phyloP scores from a whole-genome alignment of 2,113 vertebrate species.

The Dicaeum eximium region DNA sequence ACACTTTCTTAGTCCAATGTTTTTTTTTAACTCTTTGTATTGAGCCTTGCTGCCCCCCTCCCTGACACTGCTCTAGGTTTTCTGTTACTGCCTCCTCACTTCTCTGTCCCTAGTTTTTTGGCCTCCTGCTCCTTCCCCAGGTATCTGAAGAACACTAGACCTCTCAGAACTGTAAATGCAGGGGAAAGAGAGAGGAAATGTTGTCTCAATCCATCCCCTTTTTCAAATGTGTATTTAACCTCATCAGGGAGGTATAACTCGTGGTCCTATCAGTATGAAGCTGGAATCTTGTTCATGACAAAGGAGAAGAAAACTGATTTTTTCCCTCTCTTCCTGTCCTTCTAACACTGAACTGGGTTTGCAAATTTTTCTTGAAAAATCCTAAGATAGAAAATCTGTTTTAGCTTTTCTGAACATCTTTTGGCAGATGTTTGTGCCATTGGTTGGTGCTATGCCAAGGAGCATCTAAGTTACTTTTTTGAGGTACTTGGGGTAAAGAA shows the following conservation, averaged over 20 bases:
- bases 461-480: neutral
- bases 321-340: neutral
- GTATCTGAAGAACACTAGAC: neutral
- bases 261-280: neutral
- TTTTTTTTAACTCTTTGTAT: neutral
- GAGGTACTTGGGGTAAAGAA: neutral
- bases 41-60: rapidly evolving
- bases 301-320: neutral
- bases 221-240: neutral
- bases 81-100: neutral
- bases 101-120: neutral
- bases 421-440: neutral
- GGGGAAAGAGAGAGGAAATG: neutral
- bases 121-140: neutral
- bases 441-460: neutral
- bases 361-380: neutral
- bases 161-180: neutral
- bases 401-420: neutral
- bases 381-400: neutral
- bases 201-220: neutral
- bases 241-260: neutral
- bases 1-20: neutral
- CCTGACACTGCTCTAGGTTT: neutral
- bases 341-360: neutral
- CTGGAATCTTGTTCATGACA: neutral